Conservation (phyloP, 2,888 invertebrate genomes). For the Acheta domesticus region DNA sequence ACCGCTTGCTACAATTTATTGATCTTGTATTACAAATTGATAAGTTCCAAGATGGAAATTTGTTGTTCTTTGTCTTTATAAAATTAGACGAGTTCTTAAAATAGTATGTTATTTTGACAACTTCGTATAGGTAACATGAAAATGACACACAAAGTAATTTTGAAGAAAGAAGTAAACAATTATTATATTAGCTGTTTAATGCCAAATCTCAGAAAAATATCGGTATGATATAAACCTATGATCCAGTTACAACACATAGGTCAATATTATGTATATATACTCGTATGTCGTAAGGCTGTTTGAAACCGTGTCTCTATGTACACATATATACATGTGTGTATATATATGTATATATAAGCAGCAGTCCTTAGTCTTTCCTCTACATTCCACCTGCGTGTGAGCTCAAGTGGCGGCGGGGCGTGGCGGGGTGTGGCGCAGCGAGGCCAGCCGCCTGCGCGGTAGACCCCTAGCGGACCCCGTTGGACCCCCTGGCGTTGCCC, state of each 20-base stretch:
- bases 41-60: too few relatives aligned
- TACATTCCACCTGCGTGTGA: slow-evolving; percentile 8
- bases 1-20: too few relatives aligned
- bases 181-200: background rate
- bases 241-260: slow-evolving; percentile 18
- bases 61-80: too few relatives aligned
- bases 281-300: background rate
- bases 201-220: background rate
- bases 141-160: background rate
- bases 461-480: background rate
- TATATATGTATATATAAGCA: slow-evolving; percentile 21
- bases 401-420: background rate
- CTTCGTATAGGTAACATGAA: background rate
- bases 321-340: slow-evolving; percentile 12
- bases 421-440: too few relatives aligned
- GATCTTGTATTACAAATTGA: too few relatives aligned
- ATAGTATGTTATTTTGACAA: background rate
- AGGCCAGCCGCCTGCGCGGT: too few relatives aligned
- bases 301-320: background rate
- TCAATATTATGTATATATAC: background rate
- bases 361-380: background rate
- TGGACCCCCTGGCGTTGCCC: background rate
- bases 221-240: background rate
- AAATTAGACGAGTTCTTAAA: background rate
- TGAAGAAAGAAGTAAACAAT: background rate